These are phyloP conservation scores for Drosophila mauritiana DNA, from an alignment of 1,140 invertebrate genomes.

Conservation along the genomic window DNA sequence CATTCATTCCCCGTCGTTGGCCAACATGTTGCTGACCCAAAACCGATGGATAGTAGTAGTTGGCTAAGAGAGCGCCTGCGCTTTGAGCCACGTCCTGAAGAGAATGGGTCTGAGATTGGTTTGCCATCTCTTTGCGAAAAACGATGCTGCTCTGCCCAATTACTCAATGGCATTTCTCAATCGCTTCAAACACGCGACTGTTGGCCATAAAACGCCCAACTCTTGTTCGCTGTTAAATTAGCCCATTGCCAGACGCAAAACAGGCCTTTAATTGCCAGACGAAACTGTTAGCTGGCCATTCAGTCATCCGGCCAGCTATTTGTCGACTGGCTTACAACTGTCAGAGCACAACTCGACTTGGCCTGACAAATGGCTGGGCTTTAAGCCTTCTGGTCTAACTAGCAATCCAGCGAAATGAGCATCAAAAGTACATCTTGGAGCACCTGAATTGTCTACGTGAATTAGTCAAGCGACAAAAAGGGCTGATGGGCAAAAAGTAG, in stretches of 20 bases:
- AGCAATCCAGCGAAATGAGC: constrained; percentile 33
- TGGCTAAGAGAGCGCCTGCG: constrained; percentile 52
- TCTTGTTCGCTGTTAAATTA: constrained; percentile 61
- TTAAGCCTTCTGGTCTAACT: constrained; percentile 57
- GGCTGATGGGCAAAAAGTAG: constrained; percentile 13
- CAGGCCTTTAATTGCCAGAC: constrained; percentile 58
- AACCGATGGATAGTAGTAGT: constrained; percentile 13
- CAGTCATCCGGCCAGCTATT: constrained; percentile 38
- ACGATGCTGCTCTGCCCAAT: constrained; percentile 40
- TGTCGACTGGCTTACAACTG: constrained; percentile 36
- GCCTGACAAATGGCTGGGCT: constrained; percentile 36
- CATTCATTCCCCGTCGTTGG: constrained; percentile 34
- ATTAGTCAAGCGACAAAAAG: constrained; percentile 65
- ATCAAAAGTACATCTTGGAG: neutral
- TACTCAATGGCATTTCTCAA: constrained; percentile 61
- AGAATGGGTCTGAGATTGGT: constrained; percentile 8
- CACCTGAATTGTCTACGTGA: constrained; percentile 61
- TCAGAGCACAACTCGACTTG: constrained; percentile 20
- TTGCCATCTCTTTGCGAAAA: neutral
- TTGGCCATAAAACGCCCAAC: constrained; percentile 74
- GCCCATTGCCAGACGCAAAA: constrained; percentile 44
- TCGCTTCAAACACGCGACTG: constrained; percentile 42
- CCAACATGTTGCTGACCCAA: constrained; percentile 80
- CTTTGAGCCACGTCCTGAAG: constrained; percentile 5
- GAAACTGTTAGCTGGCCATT: constrained; percentile 33